Base-by-base conservation (phyloP, 2,113 vertebrate genomes). In the Aptenodytes patagonicus region DNA sequence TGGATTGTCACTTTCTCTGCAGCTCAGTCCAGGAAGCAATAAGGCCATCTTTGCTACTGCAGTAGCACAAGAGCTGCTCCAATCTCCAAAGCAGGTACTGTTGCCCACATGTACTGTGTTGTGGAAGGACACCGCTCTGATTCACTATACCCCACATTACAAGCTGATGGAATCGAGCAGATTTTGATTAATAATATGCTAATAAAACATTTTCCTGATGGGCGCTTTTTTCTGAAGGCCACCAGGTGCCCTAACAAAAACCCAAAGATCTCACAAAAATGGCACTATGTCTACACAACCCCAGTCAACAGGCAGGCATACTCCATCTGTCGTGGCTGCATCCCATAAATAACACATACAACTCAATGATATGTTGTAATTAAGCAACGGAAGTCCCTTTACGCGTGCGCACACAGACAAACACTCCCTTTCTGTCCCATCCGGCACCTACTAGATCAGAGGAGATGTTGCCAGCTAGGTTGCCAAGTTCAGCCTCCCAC, bases 1-100 rank as follows among this genome's bases (percentile, higher is more conserved):
- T 0, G 99, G 99, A 1, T 97, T 99, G 90, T 99, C 99, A 0
- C 98, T 99, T n/a, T 99, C 98, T 34, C 96, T 99, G 82, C 99
- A 99, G 96, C 99, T 99, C 92, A 99, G 99, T 89, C 95, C 99
- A 1, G 99, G 99, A 20, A 99, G 99, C 97, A 99, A 99, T 90
- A 98, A 98, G 46, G 99, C 99, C 89, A 98, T 99, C 81, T 97
- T 99, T 36, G 99, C 99, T 26, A 99, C 98, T 0, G 98, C 99
- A 0, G 97, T 98, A 12, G 98, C 99, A 3, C 98, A 99, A 54
- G 99, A 99, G 76, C 94, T 99, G 58, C 97, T 99, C 26, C 99
- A 98, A 26, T 97, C 93, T 68, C 98, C 98, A 4, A 99, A 98
- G 90, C 99, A 99, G 99, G 99, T 99, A 97, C 69, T 34, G 1